Conservation (phyloP, 2,113 vertebrate species). For the Coturnix japonica region DNA sequence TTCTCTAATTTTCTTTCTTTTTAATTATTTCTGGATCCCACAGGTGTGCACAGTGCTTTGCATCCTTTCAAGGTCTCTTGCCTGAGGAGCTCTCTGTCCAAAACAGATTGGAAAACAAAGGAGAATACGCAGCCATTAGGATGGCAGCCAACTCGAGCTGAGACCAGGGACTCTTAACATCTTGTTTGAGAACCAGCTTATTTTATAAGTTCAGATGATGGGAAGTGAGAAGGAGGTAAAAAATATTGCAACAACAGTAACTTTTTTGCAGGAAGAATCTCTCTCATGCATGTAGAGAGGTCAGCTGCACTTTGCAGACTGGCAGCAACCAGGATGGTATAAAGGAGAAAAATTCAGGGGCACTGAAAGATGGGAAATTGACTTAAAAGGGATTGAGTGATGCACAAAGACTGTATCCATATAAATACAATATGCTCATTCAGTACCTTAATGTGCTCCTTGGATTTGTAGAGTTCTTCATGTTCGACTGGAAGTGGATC, state of each 20-base stretch:
- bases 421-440: not conserved
- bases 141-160: not conserved
- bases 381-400: not conserved
- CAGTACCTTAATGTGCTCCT: slow-evolving; percentile 82
- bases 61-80: not conserved
- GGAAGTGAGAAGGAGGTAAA: not conserved
- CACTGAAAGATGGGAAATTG: not conserved
- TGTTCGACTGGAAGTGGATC: slow-evolving; percentile 80
- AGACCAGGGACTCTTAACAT: not conserved
- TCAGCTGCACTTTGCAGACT: not conserved
- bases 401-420: not conserved
- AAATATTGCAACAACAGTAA: not conserved
- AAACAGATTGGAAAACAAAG: slow-evolving; percentile 8
- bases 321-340: not conserved
- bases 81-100: not conserved
- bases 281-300: not conserved
- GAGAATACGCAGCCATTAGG: not conserved
- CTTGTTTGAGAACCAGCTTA: not conserved
- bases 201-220: not conserved
- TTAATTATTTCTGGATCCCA: slow-evolving; percentile 34
- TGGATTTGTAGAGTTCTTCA: slow-evolving; percentile 79
- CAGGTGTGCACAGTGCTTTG: not conserved
- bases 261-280: not conserved
- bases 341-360: not conserved
- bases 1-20: slow-evolving; percentile 44